Base-by-base conservation (phyloP, 1,140 invertebrate genomes). In the Akabosia matsudoensis region DNA sequence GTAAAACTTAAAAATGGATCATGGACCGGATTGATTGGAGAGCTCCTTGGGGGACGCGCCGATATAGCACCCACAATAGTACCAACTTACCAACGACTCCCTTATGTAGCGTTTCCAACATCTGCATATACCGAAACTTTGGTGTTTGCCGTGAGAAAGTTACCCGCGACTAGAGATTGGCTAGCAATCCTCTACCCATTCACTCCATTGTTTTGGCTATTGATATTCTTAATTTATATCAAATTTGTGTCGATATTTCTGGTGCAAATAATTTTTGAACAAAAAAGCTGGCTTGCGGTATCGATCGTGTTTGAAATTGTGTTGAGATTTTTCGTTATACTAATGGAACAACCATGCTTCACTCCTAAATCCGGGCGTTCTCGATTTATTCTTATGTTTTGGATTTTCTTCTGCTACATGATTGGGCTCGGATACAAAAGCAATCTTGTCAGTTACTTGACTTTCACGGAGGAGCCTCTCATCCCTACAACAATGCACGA, bases 361-460 rank as follows among this genome's bases (percentile, higher is more conserved):
- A 4, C 31, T 10, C 28, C 28, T 2, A 4, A 10, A 1, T 1
- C 1, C 24, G 22, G 30, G 13, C 10, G 22, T 67, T 67, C 24
- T 31, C 24, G 61, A n/a, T 7, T 30, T 2, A 31, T 67, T 31
- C 13, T 67, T n/a, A 13, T 67, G 7, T 31, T 67, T 13, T 67
- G 61, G 61, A 67, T 67, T 30, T 2, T 67, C 1, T 67, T 67
- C 31, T 67, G 26, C n/a, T 67, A 67, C 31, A 30, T 67, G 61
- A 67, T 67, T 67, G 61, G 61, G 7, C 3, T 67, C 4, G 61
- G 26, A 4, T 67, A 67, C 61, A 67, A 67, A 30, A 30, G 61
- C 61, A 67, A 67, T 31, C 61, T 67, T 30, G 61, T 67, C 1
- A 30, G 61, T n/a, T 28, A 30, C 28, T n/a, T 67, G 13, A 67